Conservation (phyloP, 2,888 invertebrate genomes). For the Cheilosia grossa region DNA sequence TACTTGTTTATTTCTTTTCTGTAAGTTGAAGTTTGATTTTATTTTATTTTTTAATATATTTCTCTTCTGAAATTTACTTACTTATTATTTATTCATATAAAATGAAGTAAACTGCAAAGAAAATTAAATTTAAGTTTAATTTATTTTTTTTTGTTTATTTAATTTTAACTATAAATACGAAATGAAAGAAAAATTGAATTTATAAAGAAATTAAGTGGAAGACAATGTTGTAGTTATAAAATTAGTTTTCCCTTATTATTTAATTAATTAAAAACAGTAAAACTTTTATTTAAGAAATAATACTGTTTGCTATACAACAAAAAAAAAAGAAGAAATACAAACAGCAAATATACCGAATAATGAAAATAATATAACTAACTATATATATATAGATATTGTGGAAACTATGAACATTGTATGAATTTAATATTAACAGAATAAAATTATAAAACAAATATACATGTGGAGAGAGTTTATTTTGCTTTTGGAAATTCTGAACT, state of each 20-base stretch:
- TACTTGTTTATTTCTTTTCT: constrained; percentile 12
- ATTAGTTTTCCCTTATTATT: constrained; percentile 19
- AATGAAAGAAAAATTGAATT: constrained; percentile 41
- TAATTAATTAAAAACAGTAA: constrained; percentile 22
- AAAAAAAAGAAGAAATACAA: constrained; percentile 32
- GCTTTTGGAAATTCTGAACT: constrained; percentile 11
- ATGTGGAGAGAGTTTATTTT: constrained; percentile 45
- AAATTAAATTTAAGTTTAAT: constrained; percentile 53
- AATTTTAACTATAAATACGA: constrained; percentile 5
- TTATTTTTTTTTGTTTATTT: constrained; percentile 55
- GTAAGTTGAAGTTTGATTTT: constrained; percentile 49
- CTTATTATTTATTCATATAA: constrained; percentile 68
- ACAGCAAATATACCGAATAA: constrained; percentile 54
- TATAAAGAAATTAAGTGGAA: constrained; percentile 23
- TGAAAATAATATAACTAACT: constrained; percentile 58
- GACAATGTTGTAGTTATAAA: constrained; percentile 38
- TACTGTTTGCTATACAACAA: constrained; percentile 30
- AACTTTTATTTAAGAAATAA: constrained; percentile 8
- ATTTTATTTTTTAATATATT: constrained; percentile 20
- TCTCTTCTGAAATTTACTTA: constrained; percentile 52
- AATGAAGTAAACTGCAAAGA: constrained; percentile 37
- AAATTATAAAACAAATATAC: constrained; percentile 34
- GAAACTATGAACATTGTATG: constrained; percentile 59
- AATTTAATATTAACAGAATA: constrained; percentile 61
- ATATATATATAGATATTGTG: constrained; percentile 68